Conservation (phyloP, 1,140 invertebrate species). For the Bombus consobrinus region DNA sequence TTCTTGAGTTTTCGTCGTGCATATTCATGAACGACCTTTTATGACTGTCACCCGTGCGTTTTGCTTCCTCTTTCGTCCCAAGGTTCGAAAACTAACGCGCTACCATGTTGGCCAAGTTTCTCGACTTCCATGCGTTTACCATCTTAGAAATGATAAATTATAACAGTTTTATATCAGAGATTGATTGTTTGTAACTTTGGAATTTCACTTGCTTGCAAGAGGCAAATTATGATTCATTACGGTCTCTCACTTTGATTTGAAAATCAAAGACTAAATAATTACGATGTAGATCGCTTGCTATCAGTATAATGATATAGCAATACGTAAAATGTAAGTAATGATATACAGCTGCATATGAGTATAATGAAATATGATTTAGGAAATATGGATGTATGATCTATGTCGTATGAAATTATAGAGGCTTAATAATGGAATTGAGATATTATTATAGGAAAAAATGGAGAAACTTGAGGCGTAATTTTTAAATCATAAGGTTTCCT, state of each 20-base stretch:
- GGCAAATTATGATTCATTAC: not conserved
- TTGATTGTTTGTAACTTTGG: not conserved
- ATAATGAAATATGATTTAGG: not conserved
- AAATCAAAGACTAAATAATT: not conserved
- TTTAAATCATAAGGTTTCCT: not conserved
- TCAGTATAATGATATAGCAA: not conserved
- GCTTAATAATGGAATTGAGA: not conserved
- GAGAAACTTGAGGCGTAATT: not conserved
- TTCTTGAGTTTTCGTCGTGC: constrained; percentile 38
- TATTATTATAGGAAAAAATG: not conserved
- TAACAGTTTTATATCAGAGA: not conserved
- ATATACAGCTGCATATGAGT: not conserved
- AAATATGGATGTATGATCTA: too few species aligned
- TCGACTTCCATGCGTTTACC: not conserved
- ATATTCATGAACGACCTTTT: constrained; percentile 53
- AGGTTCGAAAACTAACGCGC: not conserved
- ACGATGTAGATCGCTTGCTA: not conserved
- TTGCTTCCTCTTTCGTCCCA: constrained; percentile 30
- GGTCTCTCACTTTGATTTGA: not conserved
- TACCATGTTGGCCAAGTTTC: too few species aligned
- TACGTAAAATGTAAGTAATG: not conserved
- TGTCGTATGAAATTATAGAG: not conserved
- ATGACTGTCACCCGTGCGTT: not conserved
- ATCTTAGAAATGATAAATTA: not conserved
- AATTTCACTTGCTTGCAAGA: not conserved